Conservation (phyloP, 53 echinoderm and acorn worm species). For the Holothuria scabra region DNA sequence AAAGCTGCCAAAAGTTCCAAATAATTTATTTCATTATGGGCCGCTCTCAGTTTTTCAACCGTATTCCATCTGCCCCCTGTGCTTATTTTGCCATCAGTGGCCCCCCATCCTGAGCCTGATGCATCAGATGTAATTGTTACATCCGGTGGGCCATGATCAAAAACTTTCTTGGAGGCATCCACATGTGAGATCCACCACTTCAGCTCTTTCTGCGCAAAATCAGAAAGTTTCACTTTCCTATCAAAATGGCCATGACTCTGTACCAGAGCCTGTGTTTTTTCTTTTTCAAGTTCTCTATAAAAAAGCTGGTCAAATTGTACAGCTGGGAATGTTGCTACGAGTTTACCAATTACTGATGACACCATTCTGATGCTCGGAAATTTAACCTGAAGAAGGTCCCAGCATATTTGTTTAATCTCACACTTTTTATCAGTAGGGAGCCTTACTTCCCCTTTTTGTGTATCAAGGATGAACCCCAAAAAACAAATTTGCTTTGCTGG, state of each 20-base stretch:
- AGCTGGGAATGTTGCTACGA: slow-evolving; percentile 65
- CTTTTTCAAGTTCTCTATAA: slow-evolving; percentile 64
- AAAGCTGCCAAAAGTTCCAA: too few relatives aligned
- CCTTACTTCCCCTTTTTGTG: slow-evolving; percentile 18
- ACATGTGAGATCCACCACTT: slow-evolving; percentile 11
- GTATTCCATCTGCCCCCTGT: too few relatives aligned
- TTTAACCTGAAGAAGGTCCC: slow-evolving; percentile 4
- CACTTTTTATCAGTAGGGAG: slow-evolving; percentile 22
- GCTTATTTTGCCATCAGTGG: too few relatives aligned
- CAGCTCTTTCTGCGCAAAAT: not conserved
- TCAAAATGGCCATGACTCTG: slow-evolving; percentile 66
- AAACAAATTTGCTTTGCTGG: too few relatives aligned
- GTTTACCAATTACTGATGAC: slow-evolving; percentile 59
- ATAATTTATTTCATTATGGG: too few relatives aligned
- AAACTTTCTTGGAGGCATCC: too few relatives aligned
- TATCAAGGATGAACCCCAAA: slow-evolving; percentile 53
- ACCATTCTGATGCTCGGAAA: slow-evolving; percentile 43
- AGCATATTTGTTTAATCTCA: slow-evolving; percentile 20
- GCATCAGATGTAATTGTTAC: too few relatives aligned
- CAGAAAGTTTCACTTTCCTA: slow-evolving; percentile 14
- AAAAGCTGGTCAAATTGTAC: slow-evolving; percentile 60
- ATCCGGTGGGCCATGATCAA: too few relatives aligned
- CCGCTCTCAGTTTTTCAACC: too few relatives aligned
- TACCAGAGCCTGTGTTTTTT: slow-evolving; percentile 51
- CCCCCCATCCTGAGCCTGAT: too few relatives aligned